Base-by-base conservation (phyloP, 2,888 invertebrate genomes). In the Crossocerus cetratus region DNA sequence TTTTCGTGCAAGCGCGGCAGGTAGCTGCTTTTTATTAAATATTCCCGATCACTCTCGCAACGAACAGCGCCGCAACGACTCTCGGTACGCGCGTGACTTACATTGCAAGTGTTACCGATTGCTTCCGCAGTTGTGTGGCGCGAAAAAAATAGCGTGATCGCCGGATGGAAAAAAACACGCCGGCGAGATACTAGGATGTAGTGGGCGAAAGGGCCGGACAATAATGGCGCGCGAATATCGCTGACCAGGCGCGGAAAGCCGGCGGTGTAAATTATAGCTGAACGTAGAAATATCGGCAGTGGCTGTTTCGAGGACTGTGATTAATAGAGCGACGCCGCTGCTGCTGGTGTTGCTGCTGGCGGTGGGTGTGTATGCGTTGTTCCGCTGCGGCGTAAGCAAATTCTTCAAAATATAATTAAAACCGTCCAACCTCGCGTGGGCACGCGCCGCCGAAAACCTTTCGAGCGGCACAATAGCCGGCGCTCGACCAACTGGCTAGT, bases 301-400 rank as follows among this genome's bases (percentile, higher is more conserved):
- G 44, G 20, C 49, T 21, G 42, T 60, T 60, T 60, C 60, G 16
- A 44, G 44, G 43, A 16, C 44, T 22, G 45, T 45, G 49, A 60
- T 60, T 60, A 60, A 60, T 58, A 32, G 42, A 60, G 21, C 21
- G 32, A 32, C 60, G 13, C 49, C 43, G 20, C 3, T 16, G 56
- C 55, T 13, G 56, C 22, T 2, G 3, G 32, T 32, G 32, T 32
- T 32, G 32, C 32, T 32, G 14, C 14, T 49, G 49, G 14, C 49
- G 43, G 16, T 0, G 3, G 49, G 32, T 32, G 32, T 32, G 32
- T 32, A 32, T 32, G 16, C 49, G 49, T n/a, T 49, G n/a, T 32
- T 14, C 49, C 14, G 18, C 16, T 16, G 21, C 60, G 22, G 13
- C 20, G 45, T 60, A 44, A 60, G 60, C 60, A 21, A 32, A 60